Conservation (phyloP, 2,797 vertebrate genomes). For the Ciconia nigra region DNA sequence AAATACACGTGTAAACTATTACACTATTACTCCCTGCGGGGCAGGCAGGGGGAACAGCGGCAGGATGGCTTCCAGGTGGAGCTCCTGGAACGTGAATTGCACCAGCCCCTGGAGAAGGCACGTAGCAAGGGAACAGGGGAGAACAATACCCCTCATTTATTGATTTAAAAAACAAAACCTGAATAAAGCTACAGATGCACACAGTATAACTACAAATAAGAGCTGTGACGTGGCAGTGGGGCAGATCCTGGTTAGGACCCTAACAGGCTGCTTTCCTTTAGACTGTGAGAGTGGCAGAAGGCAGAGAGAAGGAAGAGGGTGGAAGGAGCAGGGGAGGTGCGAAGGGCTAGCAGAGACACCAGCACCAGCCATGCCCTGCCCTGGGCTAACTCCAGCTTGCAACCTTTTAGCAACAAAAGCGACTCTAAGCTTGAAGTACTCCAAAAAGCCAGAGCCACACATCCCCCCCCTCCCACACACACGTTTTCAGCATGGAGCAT, state of each 20-base stretch:
- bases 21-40: not conserved
- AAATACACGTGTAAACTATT: conserved; percentile 40
- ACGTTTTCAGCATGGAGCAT: rapidly evolving
- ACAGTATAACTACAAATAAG: not conserved
- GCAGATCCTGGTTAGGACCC: not conserved
- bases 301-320: not conserved
- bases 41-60: not conserved
- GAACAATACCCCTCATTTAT: not conserved
- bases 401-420: not conserved
- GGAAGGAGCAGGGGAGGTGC: not conserved
- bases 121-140: not conserved
- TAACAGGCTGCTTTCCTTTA: not conserved
- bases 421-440: rapidly evolving
- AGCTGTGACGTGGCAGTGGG: not conserved
- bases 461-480: rapidly evolving
- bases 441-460: not conserved
- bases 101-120: not conserved
- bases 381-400: not conserved
- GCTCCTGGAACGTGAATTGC: not conserved
- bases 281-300: not conserved
- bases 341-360: not conserved
- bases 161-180: not conserved
- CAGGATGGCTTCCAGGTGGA: conserved; percentile 46
- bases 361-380: not conserved
- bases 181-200: not conserved